phyloP scores from a whole-genome alignment of 2,797 vertebrate species.

The Manis pentadactyla region DNA sequence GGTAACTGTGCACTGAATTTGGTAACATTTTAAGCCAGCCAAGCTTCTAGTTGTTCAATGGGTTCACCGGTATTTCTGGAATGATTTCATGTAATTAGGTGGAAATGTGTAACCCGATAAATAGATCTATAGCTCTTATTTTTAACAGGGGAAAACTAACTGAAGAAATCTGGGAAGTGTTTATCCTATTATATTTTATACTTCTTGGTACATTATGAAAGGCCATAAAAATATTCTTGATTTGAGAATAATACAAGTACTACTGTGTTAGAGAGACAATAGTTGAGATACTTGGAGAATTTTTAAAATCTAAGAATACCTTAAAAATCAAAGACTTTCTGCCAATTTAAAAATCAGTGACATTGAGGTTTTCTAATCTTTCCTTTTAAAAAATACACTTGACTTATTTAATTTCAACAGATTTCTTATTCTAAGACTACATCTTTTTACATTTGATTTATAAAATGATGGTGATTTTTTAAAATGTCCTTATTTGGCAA shows the following conservation, averaged over 20 bases:
- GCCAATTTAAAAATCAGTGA: not conserved
- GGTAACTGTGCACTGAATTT: not conserved
- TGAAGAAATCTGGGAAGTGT: not conserved
- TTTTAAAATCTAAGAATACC: not conserved
- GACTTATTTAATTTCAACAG: conserved; percentile 24
- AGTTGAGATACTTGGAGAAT: not conserved
- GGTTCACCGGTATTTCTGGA: not conserved
- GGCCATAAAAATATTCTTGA: not conserved
- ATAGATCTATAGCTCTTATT: not conserved
- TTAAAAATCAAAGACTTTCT: conserved; percentile 12
- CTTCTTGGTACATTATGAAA: not conserved
- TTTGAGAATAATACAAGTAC: not conserved
- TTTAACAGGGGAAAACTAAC: conserved; percentile 5
- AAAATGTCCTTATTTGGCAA: not conserved
- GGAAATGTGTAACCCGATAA: not conserved
- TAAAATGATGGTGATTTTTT: not conserved
- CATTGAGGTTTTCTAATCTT: not conserved
- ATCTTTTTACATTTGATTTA: not conserved
- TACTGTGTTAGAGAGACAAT: not conserved
- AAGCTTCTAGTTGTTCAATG: not conserved
- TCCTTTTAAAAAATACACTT: not conserved
- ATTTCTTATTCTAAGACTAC: not conserved
- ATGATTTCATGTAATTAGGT: not conserved
- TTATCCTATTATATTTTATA: not conserved
- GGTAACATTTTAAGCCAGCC: not conserved